Evolutionary conservation across 2,113 vertebrate species (phyloP).

Genomic region (Ibidorhyncha struthersii): DNA sequence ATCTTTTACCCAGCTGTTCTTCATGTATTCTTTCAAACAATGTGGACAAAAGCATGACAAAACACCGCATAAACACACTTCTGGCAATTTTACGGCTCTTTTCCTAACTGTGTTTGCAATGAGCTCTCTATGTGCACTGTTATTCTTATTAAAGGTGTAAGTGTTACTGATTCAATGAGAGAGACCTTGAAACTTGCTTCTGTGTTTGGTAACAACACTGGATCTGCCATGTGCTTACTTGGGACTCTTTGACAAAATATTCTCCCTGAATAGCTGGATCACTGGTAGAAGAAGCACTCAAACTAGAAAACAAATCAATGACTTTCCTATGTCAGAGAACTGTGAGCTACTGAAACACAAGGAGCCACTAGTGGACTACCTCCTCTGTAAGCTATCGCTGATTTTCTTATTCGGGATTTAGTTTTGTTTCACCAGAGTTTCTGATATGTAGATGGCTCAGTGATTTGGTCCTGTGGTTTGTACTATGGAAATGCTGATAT

Average conservation of each 20-base stretch:
- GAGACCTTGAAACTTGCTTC: neutral
- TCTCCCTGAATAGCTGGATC: neutral
- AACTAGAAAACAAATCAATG: neutral
- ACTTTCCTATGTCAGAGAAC: neutral
- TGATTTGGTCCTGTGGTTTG: neutral
- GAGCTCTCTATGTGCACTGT: neutral
- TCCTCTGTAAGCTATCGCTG: neutral
- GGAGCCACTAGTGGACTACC: neutral
- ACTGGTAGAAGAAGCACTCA: neutral
- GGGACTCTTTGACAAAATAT: neutral
- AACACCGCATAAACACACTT: neutral
- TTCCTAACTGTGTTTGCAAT: neutral
- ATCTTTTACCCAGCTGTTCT: neutral
- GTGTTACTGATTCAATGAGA: neutral
- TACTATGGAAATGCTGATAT: neutral
- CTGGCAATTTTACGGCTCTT: neutral
- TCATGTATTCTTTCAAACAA: neutral
- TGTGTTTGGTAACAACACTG: neutral
- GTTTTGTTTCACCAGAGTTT: neutral
- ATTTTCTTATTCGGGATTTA: neutral
- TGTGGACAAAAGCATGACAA: neutral
- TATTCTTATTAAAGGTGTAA: neutral
- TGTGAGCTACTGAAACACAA: neutral
- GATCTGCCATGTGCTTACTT: neutral
- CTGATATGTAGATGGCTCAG: neutral